Conservation (phyloP, 2,888 invertebrate genomes). For the Yponomeuta evonymella region DNA sequence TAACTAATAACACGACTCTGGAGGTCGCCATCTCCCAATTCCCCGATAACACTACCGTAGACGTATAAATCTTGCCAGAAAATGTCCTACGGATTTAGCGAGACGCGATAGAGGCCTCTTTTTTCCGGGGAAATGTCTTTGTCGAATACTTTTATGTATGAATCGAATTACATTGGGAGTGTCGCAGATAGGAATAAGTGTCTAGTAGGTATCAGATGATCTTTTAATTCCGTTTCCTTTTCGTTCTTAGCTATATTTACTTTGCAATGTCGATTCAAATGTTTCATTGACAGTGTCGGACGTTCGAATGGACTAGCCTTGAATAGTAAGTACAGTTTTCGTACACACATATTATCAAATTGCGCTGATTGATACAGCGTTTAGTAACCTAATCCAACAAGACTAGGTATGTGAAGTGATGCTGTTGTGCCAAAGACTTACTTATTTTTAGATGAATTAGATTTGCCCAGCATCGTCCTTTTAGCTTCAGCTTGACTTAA, state of each 20-base stretch:
- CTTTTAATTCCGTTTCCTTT: neutral
- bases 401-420: no score
- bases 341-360: no score
- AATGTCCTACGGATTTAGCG: constrained; percentile 14
- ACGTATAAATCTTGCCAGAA: constrained; percentile 12
- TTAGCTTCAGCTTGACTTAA: no score
- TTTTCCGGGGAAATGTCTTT: constrained; percentile 8
- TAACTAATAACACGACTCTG: neutral
- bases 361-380: no score
- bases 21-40: constrained; percentile 20
- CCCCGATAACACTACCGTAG: constrained; percentile 42
- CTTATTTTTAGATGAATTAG: no score
- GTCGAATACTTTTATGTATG: constrained; percentile 4
- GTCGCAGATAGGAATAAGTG: constrained; percentile 13
- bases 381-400: no score
- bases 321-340: no score
- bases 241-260: neutral
- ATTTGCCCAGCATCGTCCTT: no score
- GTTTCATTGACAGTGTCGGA: no score
- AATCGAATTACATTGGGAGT: constrained; percentile 21
- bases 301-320: no score
- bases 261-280: neutral
- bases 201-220: neutral
- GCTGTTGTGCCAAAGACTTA: no score
- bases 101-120: constrained; percentile 7